Evolutionary conservation across 2,797 vertebrate genomes (phyloP), one percentile per base, ranked within the genome.

Genomic region (Sebastes matsubarae): DNA sequence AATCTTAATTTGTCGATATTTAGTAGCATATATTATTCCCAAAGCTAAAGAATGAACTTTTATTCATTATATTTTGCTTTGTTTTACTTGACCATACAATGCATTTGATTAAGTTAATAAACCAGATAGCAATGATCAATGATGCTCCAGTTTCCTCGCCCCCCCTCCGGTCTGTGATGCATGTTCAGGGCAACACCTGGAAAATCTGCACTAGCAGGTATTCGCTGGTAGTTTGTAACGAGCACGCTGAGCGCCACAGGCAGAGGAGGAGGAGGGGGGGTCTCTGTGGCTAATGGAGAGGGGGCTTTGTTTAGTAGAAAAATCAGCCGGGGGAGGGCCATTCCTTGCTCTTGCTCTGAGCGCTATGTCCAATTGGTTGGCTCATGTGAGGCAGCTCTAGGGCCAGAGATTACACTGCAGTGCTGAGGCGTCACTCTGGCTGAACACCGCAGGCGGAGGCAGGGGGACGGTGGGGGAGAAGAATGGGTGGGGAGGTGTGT

Each of bases 391-490:
- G 90, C 86, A 87, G 90, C 91, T 93, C 79, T 60, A 73, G 84
- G 90, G 88, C 92, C 88, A 92, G 88, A 90, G 93, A 94, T 95
- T 94, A 94, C 90, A 93, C 91, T 87, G 93, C 94, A 94, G 92
- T 94, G 93, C 93, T 93, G 91, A 94, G 91, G 93, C 86, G 90
- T 93, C 93, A 91, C 92, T 92, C 81, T 87, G 87, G 84, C 82
- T 90, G 79, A 91, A 77, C 91, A 90, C 92, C 80, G 89, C 88
- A 90, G 92, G 93, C 82, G 60, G 85, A 89, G 79, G 79, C 73
- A 81, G 76, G 77, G 74, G 78, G 82, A 16, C 12, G 55, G n/a
- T 8, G 34, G 4, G 34, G 67, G 80, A 69, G 76, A 80, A 46
- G 79, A 76, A 80, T 80, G 88, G 80, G 85, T 69, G 77, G 85